Evolutionary conservation across 2,888 invertebrate genomes (phyloP), one percentile per base, ranked within the genome.

Genomic region (Cerceris rybyensis): DNA sequence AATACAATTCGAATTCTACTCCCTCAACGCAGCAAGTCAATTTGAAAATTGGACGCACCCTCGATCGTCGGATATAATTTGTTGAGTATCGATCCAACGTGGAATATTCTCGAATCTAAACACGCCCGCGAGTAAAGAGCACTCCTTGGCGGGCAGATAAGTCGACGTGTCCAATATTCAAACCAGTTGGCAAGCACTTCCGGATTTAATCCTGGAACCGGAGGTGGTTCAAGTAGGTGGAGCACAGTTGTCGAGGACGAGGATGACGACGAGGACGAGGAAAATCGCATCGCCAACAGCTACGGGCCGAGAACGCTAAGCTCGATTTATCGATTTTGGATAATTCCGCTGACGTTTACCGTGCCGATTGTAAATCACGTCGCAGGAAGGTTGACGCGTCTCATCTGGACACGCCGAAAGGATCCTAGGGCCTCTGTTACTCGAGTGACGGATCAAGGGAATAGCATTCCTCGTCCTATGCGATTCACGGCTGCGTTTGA

Each of bases 141-240:
- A 64, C 69, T 68, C 65, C 82, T 75, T 63, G 71, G 67, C 71
- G 49, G 76, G 42, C 61, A 59, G 84, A 79, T 82, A 82, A 84
- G 83, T 83, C 83, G 81, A 78, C 71, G 81, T 80, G 83, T 83
- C 83, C 83, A 84, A 85, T 85, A 85, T 85, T 85, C 85, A 83
- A 85, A 83, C 78, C 85, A 81, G 83, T 85, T 85, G 85, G 81
- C 85, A 85, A 84, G 85, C 83, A 84, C 79, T 85, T 83, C 81
- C 81, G 76, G 71, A 83, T 85, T 78, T 85, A 84, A 85, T 84
- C 81, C 78, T 60, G 52, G 75, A 65, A 70, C 71, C 74, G 73
- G 69, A 65, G 75, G 70, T 66, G 73, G 80, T 54, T 65, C 71
- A 55, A 75, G 80, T 75, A 60, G 70, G 66, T 54, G 66, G 72